A percentile compares a stretch with the other conserved stretches of the same genome.
Conservation (phyloP, 2,888 invertebrate species). For the Busseola fusca region DNA sequence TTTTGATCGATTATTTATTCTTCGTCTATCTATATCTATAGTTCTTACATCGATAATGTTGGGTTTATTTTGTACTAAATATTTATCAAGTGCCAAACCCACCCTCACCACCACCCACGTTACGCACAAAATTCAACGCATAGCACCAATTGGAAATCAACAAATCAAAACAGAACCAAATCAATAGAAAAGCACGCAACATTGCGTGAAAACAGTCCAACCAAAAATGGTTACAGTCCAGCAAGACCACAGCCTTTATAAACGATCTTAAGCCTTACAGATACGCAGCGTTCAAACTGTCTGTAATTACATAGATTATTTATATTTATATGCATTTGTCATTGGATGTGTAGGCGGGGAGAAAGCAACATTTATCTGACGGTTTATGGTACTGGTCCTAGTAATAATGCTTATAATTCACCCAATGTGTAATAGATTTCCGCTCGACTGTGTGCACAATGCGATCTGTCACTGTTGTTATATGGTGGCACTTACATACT, state of each 20-base stretch:
- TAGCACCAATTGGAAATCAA: background rate
- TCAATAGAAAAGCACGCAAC: constrained; percentile 42
- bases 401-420: constrained; percentile 66
- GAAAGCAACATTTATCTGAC: constrained; percentile 72
- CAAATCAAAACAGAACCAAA: constrained; percentile 21
- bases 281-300: constrained; percentile 48
- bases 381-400: constrained; percentile 54
- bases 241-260: constrained; percentile 26
- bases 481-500: constrained; percentile 38
- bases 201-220: constrained; percentile 40
- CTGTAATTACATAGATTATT: constrained; percentile 60
- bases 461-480: constrained; percentile 52
- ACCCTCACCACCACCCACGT: background rate
- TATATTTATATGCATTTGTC: constrained; percentile 73
- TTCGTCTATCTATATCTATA: background rate
- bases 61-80: background rate
- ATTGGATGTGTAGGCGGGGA: constrained; percentile 72
- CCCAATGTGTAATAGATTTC: constrained; percentile 63
- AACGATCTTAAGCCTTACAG: constrained; percentile 35
- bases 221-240: constrained; percentile 36
- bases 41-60: background rate
- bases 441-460: constrained; percentile 54
- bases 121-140: constrained; percentile 1
- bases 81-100: background rate
- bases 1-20: background rate